A percentile compares a stretch with the other conserved stretches of the same genome.
Evolutionary conservation across 1,140 invertebrate genomes (phyloP).

Genomic region (Rhysida immarginata): DNA sequence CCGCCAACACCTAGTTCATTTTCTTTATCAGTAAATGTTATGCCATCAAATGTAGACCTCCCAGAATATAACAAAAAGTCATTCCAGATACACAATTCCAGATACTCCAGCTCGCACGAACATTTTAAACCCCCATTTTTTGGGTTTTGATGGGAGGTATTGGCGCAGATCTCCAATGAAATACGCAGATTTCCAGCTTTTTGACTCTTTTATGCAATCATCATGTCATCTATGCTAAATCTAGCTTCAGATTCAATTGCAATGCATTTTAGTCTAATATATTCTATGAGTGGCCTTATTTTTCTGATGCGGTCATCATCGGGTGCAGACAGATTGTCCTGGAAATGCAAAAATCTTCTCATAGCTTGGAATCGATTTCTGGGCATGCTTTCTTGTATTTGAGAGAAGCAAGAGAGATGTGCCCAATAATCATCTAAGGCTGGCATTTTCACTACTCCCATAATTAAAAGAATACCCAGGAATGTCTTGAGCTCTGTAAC

Average conservation of each 20-base stretch:
- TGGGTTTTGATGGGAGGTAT: conserved; percentile 28
- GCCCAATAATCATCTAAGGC: background rate
- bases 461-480: conserved; percentile 16
- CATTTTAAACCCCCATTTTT: conserved; percentile 32
- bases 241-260: conserved; percentile 19
- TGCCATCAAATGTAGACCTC: conserved; percentile 6
- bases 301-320: background rate
- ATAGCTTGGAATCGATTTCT: background rate
- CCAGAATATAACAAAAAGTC: conserved; percentile 31
- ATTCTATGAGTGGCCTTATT: conserved; percentile 1
- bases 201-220: background rate
- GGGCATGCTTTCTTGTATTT: background rate
- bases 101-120: conserved; percentile 24
- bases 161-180: conserved; percentile 20
- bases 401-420: background rate
- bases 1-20: background rate
- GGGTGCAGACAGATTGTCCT: conserved; percentile 9
- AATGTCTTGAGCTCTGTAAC: conserved; percentile 17
- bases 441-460: background rate
- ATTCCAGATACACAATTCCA: conserved; percentile 27
- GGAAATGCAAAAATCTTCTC: background rate
- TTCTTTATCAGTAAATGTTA: background rate
- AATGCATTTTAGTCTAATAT: background rate
- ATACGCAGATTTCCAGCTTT: no score
- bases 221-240: background rate